A percentile compares a stretch with the other conserved stretches of the same genome.
Conservation (phyloP, 2,113 vertebrate species). For the Mobula hypostoma region DNA sequence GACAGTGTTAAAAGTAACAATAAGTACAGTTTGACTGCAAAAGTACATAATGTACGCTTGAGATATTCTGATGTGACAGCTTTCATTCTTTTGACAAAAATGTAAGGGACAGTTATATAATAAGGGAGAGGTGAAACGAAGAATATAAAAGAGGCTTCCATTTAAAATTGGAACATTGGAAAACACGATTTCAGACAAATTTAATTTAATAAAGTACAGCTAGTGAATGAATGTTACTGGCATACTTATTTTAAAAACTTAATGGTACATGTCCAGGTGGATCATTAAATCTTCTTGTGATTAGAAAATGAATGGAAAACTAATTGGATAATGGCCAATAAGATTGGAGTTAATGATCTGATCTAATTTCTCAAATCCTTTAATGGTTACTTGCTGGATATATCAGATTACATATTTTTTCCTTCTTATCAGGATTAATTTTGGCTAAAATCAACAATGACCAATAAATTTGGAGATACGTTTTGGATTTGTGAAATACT, state of each 20-base stretch:
- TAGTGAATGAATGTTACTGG: background rate
- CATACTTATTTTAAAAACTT: background rate
- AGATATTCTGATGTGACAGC: slow-evolving; percentile 7
- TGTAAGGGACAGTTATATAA: background rate
- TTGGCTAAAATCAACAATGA: background rate
- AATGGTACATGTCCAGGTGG: background rate
- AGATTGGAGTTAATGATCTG: background rate
- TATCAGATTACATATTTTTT: background rate
- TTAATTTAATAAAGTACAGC: background rate
- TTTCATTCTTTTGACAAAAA: background rate
- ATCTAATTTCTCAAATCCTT: background rate
- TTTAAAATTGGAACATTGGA: background rate
- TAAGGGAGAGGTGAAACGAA: background rate
- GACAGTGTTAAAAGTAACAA: background rate
- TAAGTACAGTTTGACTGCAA: background rate
- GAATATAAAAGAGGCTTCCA: background rate
- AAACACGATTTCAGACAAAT: background rate
- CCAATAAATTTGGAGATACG: background rate
- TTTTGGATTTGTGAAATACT: background rate
- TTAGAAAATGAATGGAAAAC: background rate
- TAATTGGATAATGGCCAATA: background rate
- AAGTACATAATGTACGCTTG: background rate
- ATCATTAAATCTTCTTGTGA: background rate
- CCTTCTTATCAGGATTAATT: background rate
- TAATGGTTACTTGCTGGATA: background rate